Evolutionary conservation across 35 echinoderm and acorn worm species (phyloP).

Genomic region (Ophioderma brevispina): DNA sequence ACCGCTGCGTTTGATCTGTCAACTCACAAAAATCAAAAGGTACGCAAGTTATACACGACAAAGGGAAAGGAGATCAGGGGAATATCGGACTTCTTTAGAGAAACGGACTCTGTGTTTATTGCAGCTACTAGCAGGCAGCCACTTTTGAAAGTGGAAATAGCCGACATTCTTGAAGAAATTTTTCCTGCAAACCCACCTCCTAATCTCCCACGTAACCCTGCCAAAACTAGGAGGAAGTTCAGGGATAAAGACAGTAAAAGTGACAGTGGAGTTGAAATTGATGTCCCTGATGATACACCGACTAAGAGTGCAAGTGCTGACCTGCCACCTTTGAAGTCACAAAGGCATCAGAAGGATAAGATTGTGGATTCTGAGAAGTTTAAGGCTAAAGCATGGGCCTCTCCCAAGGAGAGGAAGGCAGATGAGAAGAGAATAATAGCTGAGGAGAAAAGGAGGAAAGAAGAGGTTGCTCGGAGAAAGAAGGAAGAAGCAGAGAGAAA

Average conservation of each 20-base stretch:
- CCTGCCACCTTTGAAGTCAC: not conserved
- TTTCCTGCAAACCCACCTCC: conserved; percentile 67
- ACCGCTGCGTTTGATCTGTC: conserved; percentile 90
- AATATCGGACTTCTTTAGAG: conserved; percentile 87
- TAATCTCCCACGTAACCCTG: conserved; percentile 17
- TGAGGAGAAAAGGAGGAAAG: conserved; percentile 29
- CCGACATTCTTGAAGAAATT: conserved; percentile 74
- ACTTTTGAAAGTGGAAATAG: conserved; percentile 58
- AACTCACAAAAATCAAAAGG: conserved; percentile 76
- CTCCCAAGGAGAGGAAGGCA: conserved; percentile 17
- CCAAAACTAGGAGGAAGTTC: conserved; percentile 33
- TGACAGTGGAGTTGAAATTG: conserved; percentile 84
- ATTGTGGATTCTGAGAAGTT: conserved; percentile 25
- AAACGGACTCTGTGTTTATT: conserved; percentile 74
- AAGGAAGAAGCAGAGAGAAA: conserved; percentile 44
- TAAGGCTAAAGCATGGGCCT: conserved; percentile 30
- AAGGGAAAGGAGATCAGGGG: conserved; percentile 87
- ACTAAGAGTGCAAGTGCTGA: not conserved
- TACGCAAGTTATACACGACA: conserved; percentile 83
- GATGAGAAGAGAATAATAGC: conserved; percentile 32
- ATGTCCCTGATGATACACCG: conserved; percentile 32
- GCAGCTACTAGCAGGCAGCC: conserved; percentile 62
- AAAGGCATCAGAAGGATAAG: conserved; percentile 28
- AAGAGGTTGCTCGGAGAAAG: conserved; percentile 32
- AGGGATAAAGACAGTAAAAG: conserved; percentile 63